phyloP scores from a whole-genome alignment of 2,888 invertebrate genomes.

The Adelphocoris suturalis region DNA sequence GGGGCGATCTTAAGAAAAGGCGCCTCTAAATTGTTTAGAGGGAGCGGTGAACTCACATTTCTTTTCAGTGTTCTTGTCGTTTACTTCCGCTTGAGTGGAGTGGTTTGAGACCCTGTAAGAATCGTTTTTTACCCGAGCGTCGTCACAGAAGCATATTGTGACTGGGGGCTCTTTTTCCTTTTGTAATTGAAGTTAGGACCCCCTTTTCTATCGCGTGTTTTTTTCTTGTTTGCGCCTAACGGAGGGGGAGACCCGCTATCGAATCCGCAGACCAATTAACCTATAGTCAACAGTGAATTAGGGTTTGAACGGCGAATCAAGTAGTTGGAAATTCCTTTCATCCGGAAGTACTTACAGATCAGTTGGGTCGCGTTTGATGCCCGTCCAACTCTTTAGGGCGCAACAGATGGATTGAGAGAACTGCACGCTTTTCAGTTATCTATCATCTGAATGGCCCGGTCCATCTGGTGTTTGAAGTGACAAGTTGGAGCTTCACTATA shows the following conservation, averaged over 20 bases:
- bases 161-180: conserved; percentile 31
- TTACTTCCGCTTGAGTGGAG: conserved; percentile 66
- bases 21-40: conserved; percentile 69
- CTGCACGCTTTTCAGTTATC: conserved; percentile 17
- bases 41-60: conserved; percentile 69
- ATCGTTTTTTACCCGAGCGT: conserved; percentile 42
- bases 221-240: conserved; percentile 10
- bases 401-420: neutral
- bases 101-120: conserved; percentile 46
- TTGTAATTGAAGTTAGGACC: conserved; percentile 24
- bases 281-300: conserved; percentile 35
- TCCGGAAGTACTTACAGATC: neutral
- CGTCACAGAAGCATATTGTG: conserved; percentile 51
- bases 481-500: too few relatives aligned
- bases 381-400: neutral
- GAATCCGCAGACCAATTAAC: conserved; percentile 28
- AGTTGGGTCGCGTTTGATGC: conserved; percentile 14
- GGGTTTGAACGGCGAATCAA: conserved; percentile 3
- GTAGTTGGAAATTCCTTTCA: conserved; percentile 20
- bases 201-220: conserved; percentile 9
- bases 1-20: conserved; percentile 59
- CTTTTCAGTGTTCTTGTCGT: conserved; percentile 67
- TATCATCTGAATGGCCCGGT: neutral
- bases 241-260: conserved; percentile 1
- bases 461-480: neutral